Conservation (phyloP, 2,888 invertebrate genomes). For the Eutolmus rufibarbis region DNA sequence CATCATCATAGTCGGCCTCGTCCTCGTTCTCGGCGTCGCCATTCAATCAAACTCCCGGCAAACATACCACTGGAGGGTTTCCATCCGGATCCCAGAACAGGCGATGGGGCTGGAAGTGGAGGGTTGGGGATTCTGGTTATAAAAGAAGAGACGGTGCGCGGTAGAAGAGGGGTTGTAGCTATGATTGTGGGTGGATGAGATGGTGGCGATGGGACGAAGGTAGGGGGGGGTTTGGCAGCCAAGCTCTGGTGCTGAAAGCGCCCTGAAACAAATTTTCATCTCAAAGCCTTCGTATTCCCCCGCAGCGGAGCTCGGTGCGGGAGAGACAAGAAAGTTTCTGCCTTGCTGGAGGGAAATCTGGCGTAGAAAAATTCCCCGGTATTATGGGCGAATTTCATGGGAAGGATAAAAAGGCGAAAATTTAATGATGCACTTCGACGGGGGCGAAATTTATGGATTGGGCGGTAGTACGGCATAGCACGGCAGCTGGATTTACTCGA, state of each 20-base stretch:
- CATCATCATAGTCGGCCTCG: conserved; percentile 1
- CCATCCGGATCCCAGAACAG: not conserved
- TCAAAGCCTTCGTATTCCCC: not conserved
- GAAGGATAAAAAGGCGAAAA: conserved; percentile 31
- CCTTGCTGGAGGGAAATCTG: conserved; percentile 19
- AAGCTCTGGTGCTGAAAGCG: not conserved
- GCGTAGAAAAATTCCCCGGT: not conserved
- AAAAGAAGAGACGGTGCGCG: not conserved
- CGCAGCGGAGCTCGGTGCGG: not conserved
- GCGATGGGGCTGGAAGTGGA: not conserved
- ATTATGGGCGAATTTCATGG: conserved; percentile 2
- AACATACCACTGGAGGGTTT: conserved; percentile 33
- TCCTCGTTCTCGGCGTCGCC: conserved; percentile 14
- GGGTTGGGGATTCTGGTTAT: not conserved
- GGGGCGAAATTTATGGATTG: not conserved
- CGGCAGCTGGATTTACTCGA: not conserved
- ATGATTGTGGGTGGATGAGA: not conserved
- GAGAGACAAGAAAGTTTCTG: conserved; percentile 28
- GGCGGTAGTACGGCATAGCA: not conserved
- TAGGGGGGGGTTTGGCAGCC: not conserved
- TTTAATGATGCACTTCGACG: conserved; percentile 11
- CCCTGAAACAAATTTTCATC: conserved; percentile 30
- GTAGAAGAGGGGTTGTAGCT: not conserved
- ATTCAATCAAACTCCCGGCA: conserved; percentile 30
- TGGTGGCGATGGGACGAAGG: not conserved